A percentile compares a stretch with the other conserved stretches of the same genome.
Conservation (phyloP, 2,113 vertebrate genomes). For the Lepidothrix coronata region DNA sequence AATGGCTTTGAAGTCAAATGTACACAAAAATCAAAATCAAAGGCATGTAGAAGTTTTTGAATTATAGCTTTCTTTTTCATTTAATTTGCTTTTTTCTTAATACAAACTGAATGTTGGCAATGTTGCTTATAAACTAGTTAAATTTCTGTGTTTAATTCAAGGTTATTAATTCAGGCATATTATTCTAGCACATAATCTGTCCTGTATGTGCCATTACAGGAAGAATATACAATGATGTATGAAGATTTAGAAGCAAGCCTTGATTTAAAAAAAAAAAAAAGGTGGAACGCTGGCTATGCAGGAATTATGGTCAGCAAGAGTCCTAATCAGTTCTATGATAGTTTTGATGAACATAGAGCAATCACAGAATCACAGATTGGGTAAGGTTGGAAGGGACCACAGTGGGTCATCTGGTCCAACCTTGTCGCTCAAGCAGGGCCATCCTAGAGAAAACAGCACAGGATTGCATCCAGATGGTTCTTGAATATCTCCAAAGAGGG, state of each 20-base stretch:
- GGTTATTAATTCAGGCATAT: background rate
- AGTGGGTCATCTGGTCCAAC: background rate
- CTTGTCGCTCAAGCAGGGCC: background rate
- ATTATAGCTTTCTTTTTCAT: background rate
- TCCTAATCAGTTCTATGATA: background rate
- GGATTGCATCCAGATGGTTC: background rate
- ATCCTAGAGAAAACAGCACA: background rate
- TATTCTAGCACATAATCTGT: background rate
- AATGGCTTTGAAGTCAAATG: background rate
- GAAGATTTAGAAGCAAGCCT: background rate
- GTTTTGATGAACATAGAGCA: background rate
- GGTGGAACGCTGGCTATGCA: background rate
- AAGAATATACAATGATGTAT: background rate
- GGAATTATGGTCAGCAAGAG: background rate
- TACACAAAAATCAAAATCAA: background rate
- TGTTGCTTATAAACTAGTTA: background rate
- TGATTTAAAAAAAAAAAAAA: background rate
- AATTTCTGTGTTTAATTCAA: background rate
- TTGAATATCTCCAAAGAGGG: background rate
- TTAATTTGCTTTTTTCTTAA: background rate
- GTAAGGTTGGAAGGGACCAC: background rate
- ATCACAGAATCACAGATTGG: background rate
- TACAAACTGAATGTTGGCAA: background rate
- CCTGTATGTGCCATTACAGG: background rate
- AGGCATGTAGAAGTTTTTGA: background rate